Evolutionary conservation across 2,888 invertebrate species (phyloP), one percentile per base, ranked within the genome.

Genomic region (Eudiplozoon nipponicum): DNA sequence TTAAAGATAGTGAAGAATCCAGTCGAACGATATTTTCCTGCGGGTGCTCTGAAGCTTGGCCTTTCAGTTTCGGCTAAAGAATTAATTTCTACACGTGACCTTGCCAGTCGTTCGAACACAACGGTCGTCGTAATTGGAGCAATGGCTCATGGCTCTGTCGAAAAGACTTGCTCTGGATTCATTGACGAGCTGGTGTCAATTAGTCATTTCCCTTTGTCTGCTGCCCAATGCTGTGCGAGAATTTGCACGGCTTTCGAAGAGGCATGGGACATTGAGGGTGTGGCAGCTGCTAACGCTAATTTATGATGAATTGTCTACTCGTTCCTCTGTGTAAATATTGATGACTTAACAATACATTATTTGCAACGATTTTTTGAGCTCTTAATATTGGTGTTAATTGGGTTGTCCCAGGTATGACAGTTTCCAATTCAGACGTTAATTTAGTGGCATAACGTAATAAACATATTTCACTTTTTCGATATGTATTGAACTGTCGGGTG

Each of bases 151-250:
- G 94, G 94, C 40, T 74, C 72, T 59, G 70, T 90, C 45, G 50
- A 67, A 64, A 17, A 31, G 5, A 31, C 31, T 31, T 31, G 31
- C 41, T 57, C 62, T 1, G 80, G 86, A 57, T 94, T 86, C 59
- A 68, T 71, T 1, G 86, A 94, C 63, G 74, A 74, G 46, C 69
- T 70, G 0, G 65, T 77, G 52, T 78, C 90, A 2, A 74, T 98
- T 41, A 84, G 84, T 56, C 77, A 74, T 55, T 90, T 81, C 61
- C 94, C 90, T 2, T 62, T 94, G 28, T 90, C 86, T 26, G 94
- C 76, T 18, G 94, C 94, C 7, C 64, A 90, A 42, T 74, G 90
- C 1, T 94, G 90, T 61, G 71, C 77, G 19, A 94, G 94, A 61
- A 56, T 94, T 36, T 84, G 81, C 61, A 68, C 70, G 35, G 78